These are phyloP conservation scores for Gnatocerus cornutus DNA, from an alignment of 2,888 invertebrate genomes.

Conservation along the genomic window DNA sequence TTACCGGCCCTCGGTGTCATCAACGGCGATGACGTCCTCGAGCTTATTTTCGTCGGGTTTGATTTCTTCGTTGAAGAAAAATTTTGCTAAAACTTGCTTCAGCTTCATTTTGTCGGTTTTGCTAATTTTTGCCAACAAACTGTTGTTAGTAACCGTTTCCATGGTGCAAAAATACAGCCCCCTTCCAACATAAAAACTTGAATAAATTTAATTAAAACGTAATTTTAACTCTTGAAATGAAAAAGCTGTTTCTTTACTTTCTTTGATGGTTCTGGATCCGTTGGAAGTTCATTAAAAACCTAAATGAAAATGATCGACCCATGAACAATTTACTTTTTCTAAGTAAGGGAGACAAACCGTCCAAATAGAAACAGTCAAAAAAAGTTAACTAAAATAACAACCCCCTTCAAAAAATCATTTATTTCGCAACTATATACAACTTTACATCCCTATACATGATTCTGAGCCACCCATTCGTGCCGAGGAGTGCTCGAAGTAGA, in stretches of 20 bases:
- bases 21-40: constrained; percentile 7
- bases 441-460: constrained; percentile 50
- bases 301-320: too few relatives aligned
- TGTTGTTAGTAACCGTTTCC: constrained; percentile 8
- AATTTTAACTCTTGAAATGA: too few relatives aligned
- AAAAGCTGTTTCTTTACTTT: too few relatives aligned
- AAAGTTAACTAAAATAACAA: too few relatives aligned
- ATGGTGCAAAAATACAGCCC: background rate
- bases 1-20: constrained; percentile 13
- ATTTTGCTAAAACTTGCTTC: background rate
- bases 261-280: too few relatives aligned
- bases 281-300: too few relatives aligned
- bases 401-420: background rate
- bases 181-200: too few relatives aligned
- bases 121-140: background rate
- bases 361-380: too few relatives aligned
- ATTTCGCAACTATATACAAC: constrained; percentile 40
- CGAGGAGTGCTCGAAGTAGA: constrained; percentile 63
- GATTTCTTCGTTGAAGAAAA: background rate
- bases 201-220: too few relatives aligned
- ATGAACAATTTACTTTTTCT: too few relatives aligned
- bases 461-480: constrained; percentile 65
- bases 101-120: constrained; percentile 1
- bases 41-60: constrained; percentile 1
- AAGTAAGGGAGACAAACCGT: too few relatives aligned